phyloP scores from a whole-genome alignment of 1,140 invertebrate species.

The Sesamia nonagrioides region DNA sequence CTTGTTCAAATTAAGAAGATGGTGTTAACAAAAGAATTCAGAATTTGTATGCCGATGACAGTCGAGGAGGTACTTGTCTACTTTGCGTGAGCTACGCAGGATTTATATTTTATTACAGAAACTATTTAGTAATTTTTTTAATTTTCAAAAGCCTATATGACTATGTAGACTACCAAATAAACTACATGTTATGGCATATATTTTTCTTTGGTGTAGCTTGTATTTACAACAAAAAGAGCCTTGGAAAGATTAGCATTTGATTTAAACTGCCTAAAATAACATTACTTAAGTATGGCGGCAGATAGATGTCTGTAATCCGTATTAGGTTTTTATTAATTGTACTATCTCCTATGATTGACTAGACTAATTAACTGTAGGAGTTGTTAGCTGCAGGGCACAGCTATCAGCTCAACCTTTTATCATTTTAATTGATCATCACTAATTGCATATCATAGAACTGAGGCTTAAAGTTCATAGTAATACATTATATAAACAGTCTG shows the following conservation, averaged over 20 bases:
- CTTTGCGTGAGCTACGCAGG: conserved; percentile 1
- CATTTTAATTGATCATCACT: conserved; percentile 26
- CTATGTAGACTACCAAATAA: not conserved
- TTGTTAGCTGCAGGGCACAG: not conserved
- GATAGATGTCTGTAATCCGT: not conserved
- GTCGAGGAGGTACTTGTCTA: conserved; percentile 93
- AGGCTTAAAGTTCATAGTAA: conserved; percentile 12
- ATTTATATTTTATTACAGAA: conserved; percentile 6
- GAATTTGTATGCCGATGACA: conserved; percentile 97
- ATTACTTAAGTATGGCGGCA: not conserved
- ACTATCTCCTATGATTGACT: not conserved
- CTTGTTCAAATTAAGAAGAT: conserved; percentile 76
- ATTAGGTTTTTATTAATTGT: not conserved
- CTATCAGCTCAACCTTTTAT: conserved; percentile 9
- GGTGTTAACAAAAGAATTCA: conserved; percentile 96
- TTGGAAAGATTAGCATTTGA: conserved; percentile 16
- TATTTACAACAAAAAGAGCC: conserved; percentile 19
- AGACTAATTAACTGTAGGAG: too few relatives aligned
- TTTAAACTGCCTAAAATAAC: not conserved
- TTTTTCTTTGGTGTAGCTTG: not conserved
- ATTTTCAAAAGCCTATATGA: not conserved
- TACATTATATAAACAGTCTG: conserved; percentile 7
- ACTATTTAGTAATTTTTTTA: not conserved
- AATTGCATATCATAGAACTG: not conserved
- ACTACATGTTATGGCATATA: not conserved